A percentile compares a stretch with the other conserved stretches of the same genome.
Evolutionary conservation across 2,113 vertebrate species (phyloP).

Genomic region (Arenaria interpres): DNA sequence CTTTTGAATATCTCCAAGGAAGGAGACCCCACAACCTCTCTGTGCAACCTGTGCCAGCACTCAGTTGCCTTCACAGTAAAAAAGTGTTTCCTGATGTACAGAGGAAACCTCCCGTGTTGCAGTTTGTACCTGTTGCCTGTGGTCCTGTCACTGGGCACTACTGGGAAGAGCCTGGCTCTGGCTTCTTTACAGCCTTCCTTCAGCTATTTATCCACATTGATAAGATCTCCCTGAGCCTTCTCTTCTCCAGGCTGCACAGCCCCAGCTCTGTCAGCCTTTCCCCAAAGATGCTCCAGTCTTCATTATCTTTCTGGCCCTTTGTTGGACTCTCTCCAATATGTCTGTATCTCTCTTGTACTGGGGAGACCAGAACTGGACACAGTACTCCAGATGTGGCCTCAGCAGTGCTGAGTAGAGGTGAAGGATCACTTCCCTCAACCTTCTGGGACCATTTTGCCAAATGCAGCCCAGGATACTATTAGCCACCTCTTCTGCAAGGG

Average conservation of each 20-base stretch:
- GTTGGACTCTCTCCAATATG: neutral
- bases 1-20: neutral
- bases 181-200: neutral
- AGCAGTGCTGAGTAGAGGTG: neutral
- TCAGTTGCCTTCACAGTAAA: neutral
- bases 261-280: neutral
- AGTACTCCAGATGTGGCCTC: neutral
- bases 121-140: neutral
- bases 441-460: neutral
- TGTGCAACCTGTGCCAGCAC: neutral
- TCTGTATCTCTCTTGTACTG: neutral
- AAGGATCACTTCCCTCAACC: neutral
- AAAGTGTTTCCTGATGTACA: neutral
- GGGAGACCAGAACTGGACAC: neutral
- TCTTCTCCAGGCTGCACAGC: neutral
- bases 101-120: fast-evolving
- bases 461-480: neutral
- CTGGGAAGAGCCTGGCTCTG: neutral
- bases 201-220: neutral
- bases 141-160: neutral
- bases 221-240: neutral
- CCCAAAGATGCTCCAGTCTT: neutral
- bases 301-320: too few relatives aligned
- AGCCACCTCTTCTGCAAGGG: neutral
- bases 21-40: neutral